A percentile compares a stretch with the other conserved stretches of the same genome.
These are phyloP conservation scores for Sebastes melanostomus DNA, from an alignment of 2,797 vertebrate species.

Conservation along the genomic window DNA sequence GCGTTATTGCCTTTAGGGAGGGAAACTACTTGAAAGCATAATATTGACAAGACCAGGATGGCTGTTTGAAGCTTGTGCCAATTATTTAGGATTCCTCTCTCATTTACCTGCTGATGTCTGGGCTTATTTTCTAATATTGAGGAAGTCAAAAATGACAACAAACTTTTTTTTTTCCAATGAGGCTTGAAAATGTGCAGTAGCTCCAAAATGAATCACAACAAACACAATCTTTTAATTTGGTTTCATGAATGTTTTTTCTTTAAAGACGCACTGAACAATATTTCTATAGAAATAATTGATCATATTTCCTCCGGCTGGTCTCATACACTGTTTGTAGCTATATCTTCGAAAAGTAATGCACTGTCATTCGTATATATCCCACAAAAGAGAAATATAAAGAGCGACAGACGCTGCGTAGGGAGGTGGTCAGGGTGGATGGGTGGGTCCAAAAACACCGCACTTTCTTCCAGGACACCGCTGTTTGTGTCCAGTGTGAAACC, in stretches of 20 bases:
- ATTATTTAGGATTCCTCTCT: neutral
- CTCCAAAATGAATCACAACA: neutral
- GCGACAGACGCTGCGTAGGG: too few species aligned
- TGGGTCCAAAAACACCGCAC: too few species aligned
- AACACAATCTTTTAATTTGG: neutral
- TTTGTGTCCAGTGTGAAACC: too few species aligned
- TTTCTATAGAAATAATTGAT: too few species aligned
- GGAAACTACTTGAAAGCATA: slow-evolving; percentile 20
- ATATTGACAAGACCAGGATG: neutral
- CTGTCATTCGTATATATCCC: too few species aligned
- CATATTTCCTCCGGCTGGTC: too few species aligned
- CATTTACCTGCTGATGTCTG: neutral
- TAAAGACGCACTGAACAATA: neutral
- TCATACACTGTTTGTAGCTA: too few species aligned
- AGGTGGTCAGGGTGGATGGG: too few species aligned
- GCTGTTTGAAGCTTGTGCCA: slow-evolving; percentile 6
- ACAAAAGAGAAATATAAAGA: too few species aligned
- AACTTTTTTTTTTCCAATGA: too few species aligned
- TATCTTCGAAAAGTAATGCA: too few species aligned
- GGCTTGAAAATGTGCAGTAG: neutral
- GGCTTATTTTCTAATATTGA: neutral
- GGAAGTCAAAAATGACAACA: neutral
- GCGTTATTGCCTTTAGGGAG: slow-evolving; percentile 40
- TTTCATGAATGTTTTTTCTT: neutral
- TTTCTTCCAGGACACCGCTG: too few species aligned